Evolutionary conservation across 2,113 vertebrate species (phyloP).

Genomic region (Rhinoptilus africanus): DNA sequence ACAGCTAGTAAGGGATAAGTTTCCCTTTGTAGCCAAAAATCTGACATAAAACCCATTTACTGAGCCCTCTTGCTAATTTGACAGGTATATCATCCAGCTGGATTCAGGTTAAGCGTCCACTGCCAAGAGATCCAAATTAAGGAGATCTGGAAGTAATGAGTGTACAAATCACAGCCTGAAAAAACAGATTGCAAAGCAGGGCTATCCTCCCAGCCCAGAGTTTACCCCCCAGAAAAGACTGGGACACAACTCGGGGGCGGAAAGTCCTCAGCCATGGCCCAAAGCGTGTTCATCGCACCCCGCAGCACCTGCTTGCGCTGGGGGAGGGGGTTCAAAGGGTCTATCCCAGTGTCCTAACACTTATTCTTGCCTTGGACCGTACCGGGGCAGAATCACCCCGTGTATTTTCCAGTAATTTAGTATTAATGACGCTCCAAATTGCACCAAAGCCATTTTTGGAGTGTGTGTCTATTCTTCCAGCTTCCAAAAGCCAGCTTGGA

Average conservation of each 20-base stretch:
- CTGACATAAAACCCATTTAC: background rate
- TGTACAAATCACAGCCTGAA: background rate
- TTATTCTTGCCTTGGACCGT: background rate
- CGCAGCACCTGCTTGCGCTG: too few relatives aligned
- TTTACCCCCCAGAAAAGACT: background rate
- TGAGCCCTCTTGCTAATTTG: background rate
- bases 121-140: background rate
- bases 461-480: background rate
- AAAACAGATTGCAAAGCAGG: background rate
- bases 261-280: background rate
- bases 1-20: background rate
- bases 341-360: background rate
- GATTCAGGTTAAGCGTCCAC: background rate
- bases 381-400: background rate
- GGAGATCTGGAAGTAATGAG: background rate
- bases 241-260: accelerated
- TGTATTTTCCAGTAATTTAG: background rate
- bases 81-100: accelerated
- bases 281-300: too few relatives aligned
- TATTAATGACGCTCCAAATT: background rate
- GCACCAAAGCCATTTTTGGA: background rate
- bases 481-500: background rate
- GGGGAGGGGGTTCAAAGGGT: background rate
- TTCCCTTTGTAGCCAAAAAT: background rate
- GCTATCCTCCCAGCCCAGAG: background rate